Base-by-base conservation (phyloP, 2,888 invertebrate species). In the Argyra leucocephala region DNA sequence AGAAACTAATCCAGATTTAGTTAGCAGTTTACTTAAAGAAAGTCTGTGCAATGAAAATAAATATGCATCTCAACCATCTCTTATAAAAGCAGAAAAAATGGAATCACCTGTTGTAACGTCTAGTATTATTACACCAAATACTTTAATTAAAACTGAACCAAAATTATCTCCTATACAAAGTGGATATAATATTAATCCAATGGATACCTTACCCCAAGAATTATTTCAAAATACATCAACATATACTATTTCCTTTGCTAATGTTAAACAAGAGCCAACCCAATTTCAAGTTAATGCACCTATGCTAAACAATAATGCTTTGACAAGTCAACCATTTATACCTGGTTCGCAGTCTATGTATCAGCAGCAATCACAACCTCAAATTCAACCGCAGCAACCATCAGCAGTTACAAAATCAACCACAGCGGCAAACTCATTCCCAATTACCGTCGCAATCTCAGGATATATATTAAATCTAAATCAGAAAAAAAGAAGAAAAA, bases 1-100 rank as follows among this genome's bases (percentile, higher is more conserved):
- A 63, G 88, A 88, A 77, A 88, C 88, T 0, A 87, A 88, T 72
- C 88, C 88, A 0, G 86, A 85, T 9, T 71, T 88, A 71, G 88
- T 88, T 26, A 87, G 88, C n/a, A 87, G 85, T 72, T 76, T 88
- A 59, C 76, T 88, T 1, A 88, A 88, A 73, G 88, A 88, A 69
- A 84, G 85, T 68, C 75, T 85, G 63, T 85, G 77, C 65, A 73
- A n/a, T 69, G 70, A 71, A 31, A 71, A 65, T 37, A 72, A 71
- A 64, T 71, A 69, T 67, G 64, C 66, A 18, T 63, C 76, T 22
- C 26, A 31, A 48, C 62, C 68, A 22, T 64, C 63, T 23, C 23
- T 63, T 18, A 61, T 69, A 48, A 66, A 68, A 57, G 61, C 65
- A 15, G 64, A 66, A 15, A 48, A n/a, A 48, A 5, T n/a, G 18